These are phyloP conservation scores for Limnephilus lunatus DNA, from an alignment of 2,888 invertebrate genomes.

Conservation along the genomic window DNA sequence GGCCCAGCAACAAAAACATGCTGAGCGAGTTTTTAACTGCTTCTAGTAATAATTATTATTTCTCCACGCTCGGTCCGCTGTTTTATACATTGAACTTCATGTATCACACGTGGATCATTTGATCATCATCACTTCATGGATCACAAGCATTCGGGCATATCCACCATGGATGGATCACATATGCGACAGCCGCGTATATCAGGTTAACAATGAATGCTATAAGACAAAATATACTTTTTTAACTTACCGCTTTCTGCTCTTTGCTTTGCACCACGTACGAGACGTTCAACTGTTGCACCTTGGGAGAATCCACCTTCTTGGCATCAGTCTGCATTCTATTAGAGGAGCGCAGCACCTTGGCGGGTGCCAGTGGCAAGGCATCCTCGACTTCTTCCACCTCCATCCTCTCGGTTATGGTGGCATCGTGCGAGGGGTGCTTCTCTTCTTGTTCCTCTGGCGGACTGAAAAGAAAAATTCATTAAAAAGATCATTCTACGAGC, in stretches of 20 bases:
- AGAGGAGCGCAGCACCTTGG: background rate
- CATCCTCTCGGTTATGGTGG: background rate
- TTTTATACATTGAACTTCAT: too few relatives aligned
- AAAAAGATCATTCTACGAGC: background rate
- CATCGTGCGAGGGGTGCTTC: conserved; percentile 17
- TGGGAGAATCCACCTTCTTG: background rate
- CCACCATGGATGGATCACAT: too few relatives aligned
- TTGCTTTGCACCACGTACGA: conserved; percentile 2
- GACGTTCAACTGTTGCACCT: background rate
- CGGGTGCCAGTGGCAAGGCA: background rate
- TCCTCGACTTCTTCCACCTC: background rate
- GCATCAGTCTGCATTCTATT: background rate
- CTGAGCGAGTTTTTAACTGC: too few relatives aligned
- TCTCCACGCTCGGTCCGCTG: too few relatives aligned
- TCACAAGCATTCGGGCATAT: too few relatives aligned
- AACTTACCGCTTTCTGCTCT: conserved; percentile 29
- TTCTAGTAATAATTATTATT: too few relatives aligned
- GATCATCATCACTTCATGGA: too few relatives aligned
- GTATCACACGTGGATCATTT: too few relatives aligned
- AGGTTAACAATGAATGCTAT: background rate
- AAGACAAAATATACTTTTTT: background rate
- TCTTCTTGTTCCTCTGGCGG: background rate
- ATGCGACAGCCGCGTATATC: too few relatives aligned
- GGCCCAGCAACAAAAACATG: too few relatives aligned
- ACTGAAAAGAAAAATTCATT: background rate